Base-by-base conservation (phyloP, 2,113 vertebrate species). In the Xerus inauris region DNA sequence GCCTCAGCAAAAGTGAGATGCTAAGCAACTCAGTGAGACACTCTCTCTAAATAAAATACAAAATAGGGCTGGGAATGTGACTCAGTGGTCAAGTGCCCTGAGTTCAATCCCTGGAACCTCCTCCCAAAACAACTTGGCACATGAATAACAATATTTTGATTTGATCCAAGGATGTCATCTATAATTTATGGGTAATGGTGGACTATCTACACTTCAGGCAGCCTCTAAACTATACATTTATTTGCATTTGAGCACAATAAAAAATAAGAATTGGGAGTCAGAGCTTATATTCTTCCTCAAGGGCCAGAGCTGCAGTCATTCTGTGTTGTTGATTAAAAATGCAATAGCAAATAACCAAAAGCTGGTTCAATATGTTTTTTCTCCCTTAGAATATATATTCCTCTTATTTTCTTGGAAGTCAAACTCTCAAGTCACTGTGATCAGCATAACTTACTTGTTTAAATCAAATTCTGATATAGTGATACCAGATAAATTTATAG, bases 401-500 rank as follows among this genome's bases (percentile, higher is more conserved):
- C 26, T 89, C 35, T 73, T 45, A 67, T 30, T 94, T 96, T 95
- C 30, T 91, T 95, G 12, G 10, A 92, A 22, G 10, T 71, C 62
- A 94, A 51, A 9, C 81, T 97, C 75, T 81, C 76, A 87, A 97
- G 49, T 9, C 38, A 89, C 1, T 72, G 38, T 54, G 54, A 81
- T 94, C 67, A 93, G 20, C 11, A 92, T 90, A 38, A 67, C 17
- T 85, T 97, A 86, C 73, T 85, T 96, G 12, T 40, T 73, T 92
- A 97, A 96, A 95, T 94, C 28, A 95, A 93, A 38, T 87, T 97
- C 65, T 94, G 93, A 40, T 30, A n/a, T 91, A 28, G 22, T 20
- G 2, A 12, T n/a, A 97, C 32, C 76, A 96, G 42, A 75, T 95
- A 93, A 91, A 97, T 97, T 93, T 93, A 97, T 89, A 93, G 57